Percentiles rank a stretch among this genome's conserved stretches.
Evolutionary conservation across 2,113 vertebrate genomes (phyloP).

Genomic region (Psettodes erumei): DNA sequence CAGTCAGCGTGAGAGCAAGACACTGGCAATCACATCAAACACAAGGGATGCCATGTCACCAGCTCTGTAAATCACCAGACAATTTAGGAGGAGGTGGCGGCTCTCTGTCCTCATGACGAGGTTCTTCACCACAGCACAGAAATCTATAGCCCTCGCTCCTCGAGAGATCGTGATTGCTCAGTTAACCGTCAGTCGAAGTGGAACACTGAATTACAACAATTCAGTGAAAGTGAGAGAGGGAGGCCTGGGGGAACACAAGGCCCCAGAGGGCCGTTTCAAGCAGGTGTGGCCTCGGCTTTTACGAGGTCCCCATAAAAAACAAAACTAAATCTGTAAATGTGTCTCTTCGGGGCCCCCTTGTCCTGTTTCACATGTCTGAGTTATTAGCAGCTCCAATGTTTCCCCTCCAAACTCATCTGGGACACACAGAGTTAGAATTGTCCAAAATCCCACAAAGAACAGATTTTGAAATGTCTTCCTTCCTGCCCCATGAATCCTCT

Average conservation of each 20-base stretch:
- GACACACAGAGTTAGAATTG: too few relatives aligned
- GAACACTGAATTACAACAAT: not conserved
- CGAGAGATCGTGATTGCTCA: not conserved
- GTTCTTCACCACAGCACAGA: not conserved
- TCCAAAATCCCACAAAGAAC: too few relatives aligned
- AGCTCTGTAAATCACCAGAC: slow-evolving; percentile 9
- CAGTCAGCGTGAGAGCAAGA: slow-evolving; percentile 8
- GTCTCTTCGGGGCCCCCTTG: too few relatives aligned
- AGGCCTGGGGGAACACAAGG: not conserved
- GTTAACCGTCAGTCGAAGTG: not conserved
- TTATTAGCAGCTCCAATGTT: too few relatives aligned
- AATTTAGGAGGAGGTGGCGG: slow-evolving; percentile 1
- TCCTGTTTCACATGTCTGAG: too few relatives aligned
- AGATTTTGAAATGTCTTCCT: too few relatives aligned
- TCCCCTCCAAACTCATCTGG: too few relatives aligned
- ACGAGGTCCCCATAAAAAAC: not conserved
- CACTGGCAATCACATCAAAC: not conserved
- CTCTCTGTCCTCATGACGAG: slow-evolving; percentile 32
- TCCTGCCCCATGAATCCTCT: too few relatives aligned
- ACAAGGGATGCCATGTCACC: slow-evolving; percentile 1
- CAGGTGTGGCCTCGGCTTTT: not conserved
- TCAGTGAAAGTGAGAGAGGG: not conserved
- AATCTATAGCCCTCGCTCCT: slow-evolving; percentile 2
- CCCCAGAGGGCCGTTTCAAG: too few relatives aligned
- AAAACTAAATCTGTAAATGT: too few relatives aligned